Evolutionary conservation across 64 coral and sea anemone genomes (phyloP).

Genomic region (Pachyseris speciosa): DNA sequence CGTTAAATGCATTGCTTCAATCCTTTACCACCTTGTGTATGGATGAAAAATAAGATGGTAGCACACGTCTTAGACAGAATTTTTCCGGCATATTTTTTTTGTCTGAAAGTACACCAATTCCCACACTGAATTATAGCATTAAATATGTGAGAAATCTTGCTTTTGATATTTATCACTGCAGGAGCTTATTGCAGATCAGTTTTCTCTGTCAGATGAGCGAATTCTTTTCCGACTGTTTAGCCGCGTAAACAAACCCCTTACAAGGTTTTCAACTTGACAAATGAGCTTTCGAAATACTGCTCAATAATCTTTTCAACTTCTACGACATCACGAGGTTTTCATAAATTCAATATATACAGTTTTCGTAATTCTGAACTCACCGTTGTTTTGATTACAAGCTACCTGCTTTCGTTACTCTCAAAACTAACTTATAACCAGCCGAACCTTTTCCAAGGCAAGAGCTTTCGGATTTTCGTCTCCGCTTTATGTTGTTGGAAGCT

Average conservation of each 20-base stretch:
- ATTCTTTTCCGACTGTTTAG: not conserved
- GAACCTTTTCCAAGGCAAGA: not conserved
- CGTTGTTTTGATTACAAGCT: not conserved
- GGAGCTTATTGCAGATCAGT: constrained; percentile 10
- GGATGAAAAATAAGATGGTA: not conserved
- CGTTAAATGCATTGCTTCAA: not conserved
- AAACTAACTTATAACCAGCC: not conserved
- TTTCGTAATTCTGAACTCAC: too few species aligned
- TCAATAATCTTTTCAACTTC: too few species aligned
- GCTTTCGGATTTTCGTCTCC: not conserved
- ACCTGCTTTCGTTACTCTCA: not conserved
- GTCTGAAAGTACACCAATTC: not conserved
- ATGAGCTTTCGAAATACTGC: not conserved
- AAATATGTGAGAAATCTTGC: constrained; percentile 38
- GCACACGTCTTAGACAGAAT: not conserved
- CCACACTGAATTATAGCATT: not conserved
- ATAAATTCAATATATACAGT: too few species aligned
- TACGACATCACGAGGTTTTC: too few species aligned
- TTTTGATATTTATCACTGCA: constrained; percentile 53
- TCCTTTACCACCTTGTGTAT: not conserved
- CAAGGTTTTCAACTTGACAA: not conserved
- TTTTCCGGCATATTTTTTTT: not conserved
- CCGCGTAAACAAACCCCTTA: not conserved
- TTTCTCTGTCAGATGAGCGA: not conserved
- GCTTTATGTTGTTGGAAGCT: not conserved